phyloP scores from a whole-genome alignment of 2,113 vertebrate species.

The Micronycteris hirsuta region DNA sequence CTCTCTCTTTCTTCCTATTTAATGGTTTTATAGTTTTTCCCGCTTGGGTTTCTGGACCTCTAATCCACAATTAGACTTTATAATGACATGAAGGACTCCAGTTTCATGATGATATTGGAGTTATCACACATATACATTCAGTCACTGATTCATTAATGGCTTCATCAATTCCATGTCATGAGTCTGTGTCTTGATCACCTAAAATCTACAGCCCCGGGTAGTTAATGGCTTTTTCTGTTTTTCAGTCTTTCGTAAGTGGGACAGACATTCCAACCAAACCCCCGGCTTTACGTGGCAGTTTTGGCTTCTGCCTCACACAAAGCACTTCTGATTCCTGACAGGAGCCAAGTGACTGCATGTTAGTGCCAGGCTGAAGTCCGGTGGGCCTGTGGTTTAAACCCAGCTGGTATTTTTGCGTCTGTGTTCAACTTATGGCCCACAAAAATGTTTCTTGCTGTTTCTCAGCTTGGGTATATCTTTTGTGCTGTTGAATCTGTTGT shows the following conservation, averaged over 20 bases:
- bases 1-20: conserved; percentile 25
- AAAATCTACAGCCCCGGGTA: not conserved
- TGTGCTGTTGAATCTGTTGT: not conserved
- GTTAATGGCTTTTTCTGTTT: not conserved
- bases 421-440: not conserved
- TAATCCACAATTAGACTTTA: not conserved
- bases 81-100: not conserved
- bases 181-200: conserved; percentile 24
- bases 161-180: not conserved
- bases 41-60: not conserved
- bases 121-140: not conserved
- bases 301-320: not conserved
- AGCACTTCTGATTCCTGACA: not conserved
- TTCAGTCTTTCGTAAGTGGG: conserved; percentile 31
- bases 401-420: not conserved
- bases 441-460: not conserved
- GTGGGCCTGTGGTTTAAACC: not conserved
- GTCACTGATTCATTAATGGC: not conserved
- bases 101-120: conserved; percentile 14
- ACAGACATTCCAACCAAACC: not conserved
- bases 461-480: not conserved
- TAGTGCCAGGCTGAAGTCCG: not conserved
- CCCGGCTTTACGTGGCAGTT: not conserved
- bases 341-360: not conserved
- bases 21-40: conserved; percentile 27